Percentiles rank a stretch among this genome's conserved stretches.
phyloP scores from a whole-genome alignment of 2,113 vertebrate genomes.

The Laticauda colubrina region DNA sequence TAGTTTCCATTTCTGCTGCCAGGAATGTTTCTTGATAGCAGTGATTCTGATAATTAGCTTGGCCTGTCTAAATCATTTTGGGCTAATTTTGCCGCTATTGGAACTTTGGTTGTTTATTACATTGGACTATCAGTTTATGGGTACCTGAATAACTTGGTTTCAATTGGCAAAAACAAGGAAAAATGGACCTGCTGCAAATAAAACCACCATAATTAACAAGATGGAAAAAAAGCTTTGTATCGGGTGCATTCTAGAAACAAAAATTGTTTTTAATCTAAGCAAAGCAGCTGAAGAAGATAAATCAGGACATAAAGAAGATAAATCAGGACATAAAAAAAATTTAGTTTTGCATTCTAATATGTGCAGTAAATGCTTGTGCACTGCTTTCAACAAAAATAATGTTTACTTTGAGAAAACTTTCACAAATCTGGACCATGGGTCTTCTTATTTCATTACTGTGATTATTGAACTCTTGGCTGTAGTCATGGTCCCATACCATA shows the following conservation, averaged over 20 bases:
- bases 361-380: background rate
- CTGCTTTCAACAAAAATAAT: background rate
- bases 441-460: background rate
- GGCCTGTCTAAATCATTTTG: background rate
- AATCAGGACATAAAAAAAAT: background rate
- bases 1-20: background rate
- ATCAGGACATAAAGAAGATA: background rate
- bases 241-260: background rate
- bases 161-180: background rate
- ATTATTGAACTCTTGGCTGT: background rate
- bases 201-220: background rate
- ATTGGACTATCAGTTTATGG: background rate
- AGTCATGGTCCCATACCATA: background rate
- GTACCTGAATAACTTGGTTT: background rate
- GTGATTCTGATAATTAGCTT: background rate
- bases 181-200: background rate
- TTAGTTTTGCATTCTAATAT: background rate
- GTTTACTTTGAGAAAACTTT: background rate
- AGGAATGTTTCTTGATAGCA: background rate
- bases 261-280: background rate
- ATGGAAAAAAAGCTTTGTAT: background rate
- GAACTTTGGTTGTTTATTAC: fast-evolving
- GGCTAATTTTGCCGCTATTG: background rate
- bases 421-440: background rate
- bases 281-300: background rate